phyloP scores from a whole-genome alignment of 2,797 vertebrate species.

The Pseudocheirus occidentalis region DNA sequence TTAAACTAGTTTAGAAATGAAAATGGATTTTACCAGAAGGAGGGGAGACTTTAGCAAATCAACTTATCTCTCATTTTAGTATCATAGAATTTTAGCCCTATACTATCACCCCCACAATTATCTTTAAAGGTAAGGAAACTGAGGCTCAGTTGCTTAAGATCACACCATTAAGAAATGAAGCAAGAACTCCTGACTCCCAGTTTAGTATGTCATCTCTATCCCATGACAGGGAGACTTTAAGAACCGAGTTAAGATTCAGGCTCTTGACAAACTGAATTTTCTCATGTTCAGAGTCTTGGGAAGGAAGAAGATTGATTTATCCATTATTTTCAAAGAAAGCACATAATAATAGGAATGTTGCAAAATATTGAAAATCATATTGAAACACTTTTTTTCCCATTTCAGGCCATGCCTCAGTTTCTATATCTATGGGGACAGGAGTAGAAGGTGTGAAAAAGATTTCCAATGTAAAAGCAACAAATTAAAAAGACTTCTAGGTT shows the following conservation, averaged over 20 bases:
- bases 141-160: background rate
- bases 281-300: background rate
- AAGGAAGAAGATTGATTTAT: background rate
- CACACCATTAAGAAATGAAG: background rate
- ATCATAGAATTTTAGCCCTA: background rate
- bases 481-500: background rate
- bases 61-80: background rate
- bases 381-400: background rate
- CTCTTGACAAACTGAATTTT: background rate
- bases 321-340: background rate
- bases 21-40: background rate
- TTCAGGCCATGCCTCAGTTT: background rate
- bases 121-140: background rate
- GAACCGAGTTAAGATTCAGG: background rate
- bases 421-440: background rate
- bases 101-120: background rate
- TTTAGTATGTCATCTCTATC: background rate
- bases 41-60: background rate
- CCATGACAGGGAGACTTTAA: background rate
- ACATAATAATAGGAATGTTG: background rate
- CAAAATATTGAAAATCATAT: background rate
- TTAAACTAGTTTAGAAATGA: background rate
- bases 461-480: conserved; percentile 3
- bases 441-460: background rate
- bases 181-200: background rate